Base-by-base conservation (phyloP, 2,888 invertebrate species). In the Dusona sp. region DNA sequence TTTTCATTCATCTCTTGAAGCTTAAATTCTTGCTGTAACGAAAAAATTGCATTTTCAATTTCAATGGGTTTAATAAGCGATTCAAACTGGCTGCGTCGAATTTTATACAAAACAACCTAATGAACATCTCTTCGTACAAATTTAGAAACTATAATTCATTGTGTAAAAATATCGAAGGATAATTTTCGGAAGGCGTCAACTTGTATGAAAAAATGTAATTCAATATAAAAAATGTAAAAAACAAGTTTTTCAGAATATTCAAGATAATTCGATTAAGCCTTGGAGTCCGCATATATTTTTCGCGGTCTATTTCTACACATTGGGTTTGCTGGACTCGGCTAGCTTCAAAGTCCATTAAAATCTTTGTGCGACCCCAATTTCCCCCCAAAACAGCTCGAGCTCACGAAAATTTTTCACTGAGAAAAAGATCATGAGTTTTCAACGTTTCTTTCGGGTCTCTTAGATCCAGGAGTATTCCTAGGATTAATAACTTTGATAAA, bases 21-120 rank as follows among this genome's bases (percentile, higher is more conserved):
- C 87, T 92, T 92, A n/a, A 90, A 90, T 88, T 92, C 89, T 90
- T 92, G 61, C 70, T 74, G 80, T 80, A 84, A 54, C 19, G 33
- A 11, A 11, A n/a, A 9, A 25, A 70, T 67, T 8, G 8, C 9
- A 19, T 9, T 33, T 48, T n/a, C 1, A 16, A 25, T 29, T 29
- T 29, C 1, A 9, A 13, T 61, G 7, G 16, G 11, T 29, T 29
- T 13, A 16, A 57, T 57, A 11, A 29, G 57, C 25, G 29, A 9
- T 22, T 57, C 22, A 6, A 13, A 25, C 2, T 9, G 2, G 3
- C 4, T 25, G 13, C 3, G 57, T 57, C 13, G 57, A 3, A 13
- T 29, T 57, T 48, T 48, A 48, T 57, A 9, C 9, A 29, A 57
- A 57, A 57, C 42, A 13, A 42, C 2, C 13, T 11, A 42, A 13